These are phyloP conservation scores for Synanthedon formicaeformis DNA, from an alignment of 2,888 invertebrate genomes.

Conservation along the genomic window DNA sequence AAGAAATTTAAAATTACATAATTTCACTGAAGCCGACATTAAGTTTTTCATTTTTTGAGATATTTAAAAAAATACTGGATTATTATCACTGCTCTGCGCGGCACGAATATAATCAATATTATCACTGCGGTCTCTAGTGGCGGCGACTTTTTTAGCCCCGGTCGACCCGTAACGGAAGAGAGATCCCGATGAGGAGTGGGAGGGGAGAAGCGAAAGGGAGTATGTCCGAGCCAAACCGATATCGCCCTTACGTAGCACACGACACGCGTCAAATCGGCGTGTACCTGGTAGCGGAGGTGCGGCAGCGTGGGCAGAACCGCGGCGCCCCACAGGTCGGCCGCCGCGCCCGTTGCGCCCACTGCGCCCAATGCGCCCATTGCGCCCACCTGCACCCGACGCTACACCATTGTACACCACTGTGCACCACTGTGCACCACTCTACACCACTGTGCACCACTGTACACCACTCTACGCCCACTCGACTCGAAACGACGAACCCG, in stretches of 20 bases:
- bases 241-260: constrained; percentile 5
- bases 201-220: too few species aligned
- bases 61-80: too few species aligned
- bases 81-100: too few species aligned
- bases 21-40: too few species aligned
- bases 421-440: neutral
- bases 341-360: constrained; percentile 16
- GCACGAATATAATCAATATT: too few species aligned
- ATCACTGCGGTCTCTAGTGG: too few species aligned
- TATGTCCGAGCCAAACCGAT: neutral
- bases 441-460: neutral
- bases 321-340: constrained; percentile 47
- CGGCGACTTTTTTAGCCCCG: too few species aligned
- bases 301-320: constrained; percentile 47
- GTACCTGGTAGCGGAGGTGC: constrained; percentile 51
- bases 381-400: neutral
- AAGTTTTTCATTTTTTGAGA: too few species aligned
- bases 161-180: too few species aligned
- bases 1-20: too few species aligned
- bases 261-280: constrained; percentile 9
- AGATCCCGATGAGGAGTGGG: too few species aligned
- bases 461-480: neutral
- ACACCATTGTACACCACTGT: neutral
- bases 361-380: neutral
- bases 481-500: too few species aligned